Evolutionary conservation across 2,888 invertebrate species (phyloP).

Genomic region (Pasiphila rectangulata): DNA sequence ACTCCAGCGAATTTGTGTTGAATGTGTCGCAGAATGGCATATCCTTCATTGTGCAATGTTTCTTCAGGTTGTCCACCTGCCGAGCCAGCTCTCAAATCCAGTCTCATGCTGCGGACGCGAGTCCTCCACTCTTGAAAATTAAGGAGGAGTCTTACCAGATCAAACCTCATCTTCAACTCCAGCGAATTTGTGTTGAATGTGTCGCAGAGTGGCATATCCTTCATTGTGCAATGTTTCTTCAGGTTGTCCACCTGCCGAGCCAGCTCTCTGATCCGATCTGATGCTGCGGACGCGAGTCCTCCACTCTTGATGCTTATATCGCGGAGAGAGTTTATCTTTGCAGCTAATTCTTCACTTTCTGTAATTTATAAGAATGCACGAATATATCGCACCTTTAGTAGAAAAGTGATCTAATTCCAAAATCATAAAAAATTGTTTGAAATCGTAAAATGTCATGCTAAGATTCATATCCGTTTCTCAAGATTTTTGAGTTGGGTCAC

Average conservation of each 20-base stretch:
- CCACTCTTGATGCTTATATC: conserved; percentile 79
- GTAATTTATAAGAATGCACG: conserved; percentile 13
- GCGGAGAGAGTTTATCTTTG: conserved; percentile 79
- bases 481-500: too few species aligned
- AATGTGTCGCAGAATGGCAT: conserved; percentile 88
- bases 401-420: background rate
- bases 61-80: conserved; percentile 81
- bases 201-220: conserved; percentile 88
- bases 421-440: too few species aligned
- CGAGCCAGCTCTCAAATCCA: conserved; percentile 81
- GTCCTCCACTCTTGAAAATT: conserved; percentile 76
- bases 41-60: conserved; percentile 85
- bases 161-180: conserved; percentile 82
- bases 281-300: conserved; percentile 75
- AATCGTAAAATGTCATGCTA: too few species aligned
- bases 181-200: conserved; percentile 87
- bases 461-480: too few species aligned
- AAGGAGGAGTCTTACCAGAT: conserved; percentile 82
- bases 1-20: conserved; percentile 85
- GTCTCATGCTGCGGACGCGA: conserved; percentile 78
- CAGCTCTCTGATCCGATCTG: conserved; percentile 81
- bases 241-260: conserved; percentile 80
- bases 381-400: background rate
- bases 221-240: conserved; percentile 84
- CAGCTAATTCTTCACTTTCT: conserved; percentile 82